Conservation (phyloP, 1,140 invertebrate species). For the Piezodorus guildinii region DNA sequence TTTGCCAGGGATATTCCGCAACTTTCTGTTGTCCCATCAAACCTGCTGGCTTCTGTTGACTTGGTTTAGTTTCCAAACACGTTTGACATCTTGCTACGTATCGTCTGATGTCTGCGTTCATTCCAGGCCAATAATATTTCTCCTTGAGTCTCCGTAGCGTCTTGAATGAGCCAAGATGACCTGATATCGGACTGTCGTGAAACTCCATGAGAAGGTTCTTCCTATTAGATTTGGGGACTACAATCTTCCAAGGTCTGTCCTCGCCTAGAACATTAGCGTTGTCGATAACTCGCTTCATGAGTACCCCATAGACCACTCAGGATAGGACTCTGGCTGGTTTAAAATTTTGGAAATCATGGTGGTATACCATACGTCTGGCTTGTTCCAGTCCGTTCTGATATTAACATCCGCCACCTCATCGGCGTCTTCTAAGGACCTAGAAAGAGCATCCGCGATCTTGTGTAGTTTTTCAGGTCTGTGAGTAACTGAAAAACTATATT, state of each 20-base stretch:
- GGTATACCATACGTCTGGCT: too few relatives aligned
- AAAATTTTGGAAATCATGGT: too few relatives aligned
- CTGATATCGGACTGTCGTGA: not conserved
- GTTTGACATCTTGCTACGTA: too few relatives aligned
- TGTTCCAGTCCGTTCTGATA: conserved; percentile 36
- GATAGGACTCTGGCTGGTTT: too few relatives aligned
- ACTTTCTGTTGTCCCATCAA: not conserved
- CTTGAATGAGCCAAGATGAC: not conserved
- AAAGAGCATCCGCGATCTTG: conserved; percentile 26
- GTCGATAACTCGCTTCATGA: conserved; percentile 26
- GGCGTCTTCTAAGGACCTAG: conserved; percentile 29
- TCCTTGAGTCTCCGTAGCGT: not conserved
- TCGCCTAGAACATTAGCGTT: not conserved
- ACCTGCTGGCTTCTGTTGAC: not conserved
- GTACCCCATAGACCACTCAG: too few relatives aligned
- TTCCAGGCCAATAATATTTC: too few relatives aligned
- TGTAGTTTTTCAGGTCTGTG: not conserved
- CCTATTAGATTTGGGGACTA: too few relatives aligned
- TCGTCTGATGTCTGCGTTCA: too few relatives aligned
- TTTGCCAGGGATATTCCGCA: not conserved
- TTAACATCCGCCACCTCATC: conserved; percentile 26
- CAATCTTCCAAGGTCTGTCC: not conserved
- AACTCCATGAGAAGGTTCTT: not conserved
- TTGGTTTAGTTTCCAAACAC: not conserved
- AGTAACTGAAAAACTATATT: too few relatives aligned